Evolutionary conservation across 2,797 vertebrate species (phyloP).

Genomic region (Acestrorhynchus altus): DNA sequence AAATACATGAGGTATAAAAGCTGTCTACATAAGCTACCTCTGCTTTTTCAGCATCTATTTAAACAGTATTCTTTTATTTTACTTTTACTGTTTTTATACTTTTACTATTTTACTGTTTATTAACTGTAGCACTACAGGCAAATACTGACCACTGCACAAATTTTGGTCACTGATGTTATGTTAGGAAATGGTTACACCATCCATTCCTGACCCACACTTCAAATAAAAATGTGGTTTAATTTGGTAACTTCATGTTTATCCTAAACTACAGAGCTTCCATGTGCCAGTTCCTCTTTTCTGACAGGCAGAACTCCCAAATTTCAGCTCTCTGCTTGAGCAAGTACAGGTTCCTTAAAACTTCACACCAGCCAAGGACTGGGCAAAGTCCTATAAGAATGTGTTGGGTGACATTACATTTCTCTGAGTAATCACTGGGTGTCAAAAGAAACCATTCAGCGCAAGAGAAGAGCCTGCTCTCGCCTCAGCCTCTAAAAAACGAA

Average conservation of each 20-base stretch:
- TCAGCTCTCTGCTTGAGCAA: background rate
- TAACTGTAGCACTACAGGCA: too few relatives aligned
- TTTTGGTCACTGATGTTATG: too few relatives aligned
- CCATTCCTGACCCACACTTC: background rate
- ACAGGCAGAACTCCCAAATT: slow-evolving; percentile 2
- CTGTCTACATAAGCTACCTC: too few relatives aligned
- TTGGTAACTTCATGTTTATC: slow-evolving; percentile 6
- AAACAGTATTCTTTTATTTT: too few relatives aligned
- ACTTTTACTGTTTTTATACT: too few relatives aligned
- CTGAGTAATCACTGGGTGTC: slow-evolving; percentile 1
- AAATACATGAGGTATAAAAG: too few relatives aligned
- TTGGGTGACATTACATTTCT: slow-evolving; percentile 39
- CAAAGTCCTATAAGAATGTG: slow-evolving; percentile 22
- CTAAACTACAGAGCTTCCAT: background rate
- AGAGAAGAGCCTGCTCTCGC: background rate
- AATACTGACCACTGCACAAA: too few relatives aligned
- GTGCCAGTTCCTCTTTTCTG: slow-evolving; percentile 10
- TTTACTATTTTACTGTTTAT: too few relatives aligned
- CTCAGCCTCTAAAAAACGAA: slow-evolving; percentile 15
- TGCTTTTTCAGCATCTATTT: too few relatives aligned
- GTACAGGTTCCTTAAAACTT: background rate
- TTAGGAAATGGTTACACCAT: too few relatives aligned
- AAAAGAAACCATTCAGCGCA: background rate
- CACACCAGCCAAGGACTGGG: slow-evolving; percentile 7
- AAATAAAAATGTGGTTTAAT: slow-evolving; percentile 12